A percentile compares a stretch with the other conserved stretches of the same genome.
Conservation (phyloP, 1,140 invertebrate genomes). For the Sipha flava region DNA sequence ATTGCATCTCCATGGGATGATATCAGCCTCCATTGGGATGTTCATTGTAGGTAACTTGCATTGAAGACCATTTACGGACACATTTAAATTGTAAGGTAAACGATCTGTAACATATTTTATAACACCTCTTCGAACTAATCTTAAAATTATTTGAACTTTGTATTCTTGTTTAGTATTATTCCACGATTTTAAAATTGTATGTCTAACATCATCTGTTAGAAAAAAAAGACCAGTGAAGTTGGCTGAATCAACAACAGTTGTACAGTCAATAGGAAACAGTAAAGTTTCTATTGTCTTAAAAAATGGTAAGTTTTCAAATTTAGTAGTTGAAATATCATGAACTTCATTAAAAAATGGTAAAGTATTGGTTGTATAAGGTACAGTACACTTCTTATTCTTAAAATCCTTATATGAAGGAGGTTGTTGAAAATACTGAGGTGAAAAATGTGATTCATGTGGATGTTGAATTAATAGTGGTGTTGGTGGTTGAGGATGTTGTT, state of each 20-base stretch:
- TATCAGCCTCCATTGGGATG: too few relatives aligned
- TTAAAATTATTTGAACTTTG: background rate
- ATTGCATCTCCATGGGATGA: conserved; percentile 45
- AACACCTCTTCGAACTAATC: background rate
- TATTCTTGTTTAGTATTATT: background rate
- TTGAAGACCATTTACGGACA: background rate
- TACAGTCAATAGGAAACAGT: background rate
- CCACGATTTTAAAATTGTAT: background rate
- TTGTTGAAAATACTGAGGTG: too few relatives aligned
- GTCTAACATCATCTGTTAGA: background rate
- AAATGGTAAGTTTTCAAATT: background rate
- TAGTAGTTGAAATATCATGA: too few relatives aligned
- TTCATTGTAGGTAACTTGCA: background rate
- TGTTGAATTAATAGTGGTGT: too few relatives aligned
- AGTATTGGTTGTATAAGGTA: too few relatives aligned
- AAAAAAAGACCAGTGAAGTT: background rate
- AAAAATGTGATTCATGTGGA: too few relatives aligned
- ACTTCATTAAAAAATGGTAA: too few relatives aligned
- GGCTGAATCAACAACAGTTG: too few relatives aligned
- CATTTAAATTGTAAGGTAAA: background rate
- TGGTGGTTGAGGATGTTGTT: background rate
- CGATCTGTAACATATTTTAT: background rate
- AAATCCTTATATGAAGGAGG: too few relatives aligned
- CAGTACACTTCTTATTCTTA: too few relatives aligned
- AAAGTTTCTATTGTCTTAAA: background rate